Percentiles rank a stretch among this genome's conserved stretches.
These are phyloP conservation scores for Eulemur rubriventer DNA, from an alignment of 2,797 vertebrate genomes.

Conservation along the genomic window DNA sequence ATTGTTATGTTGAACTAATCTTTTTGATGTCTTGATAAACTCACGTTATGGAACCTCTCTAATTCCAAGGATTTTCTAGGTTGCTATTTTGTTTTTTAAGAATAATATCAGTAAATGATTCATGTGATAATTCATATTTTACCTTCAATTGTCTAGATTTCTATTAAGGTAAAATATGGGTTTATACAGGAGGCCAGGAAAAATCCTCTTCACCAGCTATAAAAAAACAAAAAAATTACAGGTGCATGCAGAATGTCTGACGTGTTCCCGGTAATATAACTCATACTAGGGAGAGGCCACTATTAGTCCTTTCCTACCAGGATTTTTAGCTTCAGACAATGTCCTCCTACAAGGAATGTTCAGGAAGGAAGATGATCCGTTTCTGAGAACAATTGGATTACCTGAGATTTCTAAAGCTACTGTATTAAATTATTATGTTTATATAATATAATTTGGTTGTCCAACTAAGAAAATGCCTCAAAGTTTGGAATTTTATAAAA, in stretches of 20 bases:
- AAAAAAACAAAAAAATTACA: background rate
- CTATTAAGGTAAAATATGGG: background rate
- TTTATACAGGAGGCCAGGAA: background rate
- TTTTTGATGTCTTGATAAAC: background rate
- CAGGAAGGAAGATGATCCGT: background rate
- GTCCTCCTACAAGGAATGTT: background rate
- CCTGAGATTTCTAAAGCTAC: background rate
- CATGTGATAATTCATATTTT: background rate
- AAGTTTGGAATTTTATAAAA: background rate
- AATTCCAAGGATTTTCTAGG: background rate
- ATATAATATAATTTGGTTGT: background rate
- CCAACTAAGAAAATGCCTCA: background rate
- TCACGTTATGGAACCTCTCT: background rate
- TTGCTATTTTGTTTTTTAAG: background rate
- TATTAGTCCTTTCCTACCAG: accelerated
- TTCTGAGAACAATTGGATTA: background rate
- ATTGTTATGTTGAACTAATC: background rate
- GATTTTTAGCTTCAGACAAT: background rate
- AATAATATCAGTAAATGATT: background rate
- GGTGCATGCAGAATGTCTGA: accelerated
- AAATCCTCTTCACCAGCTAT: background rate
- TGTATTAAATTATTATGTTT: background rate
- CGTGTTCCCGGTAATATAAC: background rate
- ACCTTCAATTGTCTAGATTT: background rate
- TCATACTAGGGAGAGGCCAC: no score